phyloP scores from a whole-genome alignment of 2,797 vertebrate species.

The Eupleurogrammus muticus region DNA sequence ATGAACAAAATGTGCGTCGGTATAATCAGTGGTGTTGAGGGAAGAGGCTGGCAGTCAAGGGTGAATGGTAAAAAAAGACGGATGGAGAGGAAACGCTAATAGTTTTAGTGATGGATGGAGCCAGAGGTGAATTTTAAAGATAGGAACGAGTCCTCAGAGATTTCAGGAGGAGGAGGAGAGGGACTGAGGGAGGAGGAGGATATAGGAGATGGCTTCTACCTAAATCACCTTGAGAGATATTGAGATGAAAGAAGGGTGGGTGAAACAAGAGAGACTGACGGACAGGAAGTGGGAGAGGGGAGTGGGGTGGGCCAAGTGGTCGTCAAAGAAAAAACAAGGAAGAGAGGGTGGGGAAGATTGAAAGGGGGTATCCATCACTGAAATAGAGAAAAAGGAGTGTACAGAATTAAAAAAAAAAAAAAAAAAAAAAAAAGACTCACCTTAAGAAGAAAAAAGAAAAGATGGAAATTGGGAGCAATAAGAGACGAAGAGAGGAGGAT shows the following conservation, averaged over 20 bases:
- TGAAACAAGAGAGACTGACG: conserved; percentile 45
- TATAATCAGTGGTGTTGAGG: conserved; percentile 50
- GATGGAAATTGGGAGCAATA: not conserved
- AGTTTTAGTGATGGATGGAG: conserved; percentile 46
- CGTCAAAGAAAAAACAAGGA: conserved; percentile 42
- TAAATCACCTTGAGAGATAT: conserved; percentile 60
- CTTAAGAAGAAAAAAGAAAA: not conserved
- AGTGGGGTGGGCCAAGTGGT: conserved; percentile 17
- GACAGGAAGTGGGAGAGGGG: conserved; percentile 13
- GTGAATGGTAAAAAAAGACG: conserved; percentile 29
- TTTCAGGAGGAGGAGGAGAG: conserved; percentile 35
- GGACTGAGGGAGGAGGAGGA: conserved; percentile 24
- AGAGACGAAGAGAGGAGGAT: not conserved
- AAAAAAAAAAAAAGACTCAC: not conserved
- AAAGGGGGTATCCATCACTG: conserved; percentile 16
- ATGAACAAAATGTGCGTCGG: conserved; percentile 32
- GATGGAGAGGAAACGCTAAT: conserved; percentile 39
- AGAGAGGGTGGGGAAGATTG: conserved; percentile 4
- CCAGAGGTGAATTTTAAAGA: conserved; percentile 41
- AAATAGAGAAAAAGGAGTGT: conserved; percentile 16
- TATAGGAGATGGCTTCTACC: conserved; percentile 34
- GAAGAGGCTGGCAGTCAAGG: conserved; percentile 29
- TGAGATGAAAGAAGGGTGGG: conserved; percentile 61
- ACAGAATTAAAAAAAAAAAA: conserved; percentile 18
- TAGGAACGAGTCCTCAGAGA: conserved; percentile 49